Percentiles rank a stretch among this genome's conserved stretches.
These are phyloP conservation scores for Lagocephalus sceleratus DNA, from an alignment of 2,797 vertebrate genomes.

Conservation along the genomic window DNA sequence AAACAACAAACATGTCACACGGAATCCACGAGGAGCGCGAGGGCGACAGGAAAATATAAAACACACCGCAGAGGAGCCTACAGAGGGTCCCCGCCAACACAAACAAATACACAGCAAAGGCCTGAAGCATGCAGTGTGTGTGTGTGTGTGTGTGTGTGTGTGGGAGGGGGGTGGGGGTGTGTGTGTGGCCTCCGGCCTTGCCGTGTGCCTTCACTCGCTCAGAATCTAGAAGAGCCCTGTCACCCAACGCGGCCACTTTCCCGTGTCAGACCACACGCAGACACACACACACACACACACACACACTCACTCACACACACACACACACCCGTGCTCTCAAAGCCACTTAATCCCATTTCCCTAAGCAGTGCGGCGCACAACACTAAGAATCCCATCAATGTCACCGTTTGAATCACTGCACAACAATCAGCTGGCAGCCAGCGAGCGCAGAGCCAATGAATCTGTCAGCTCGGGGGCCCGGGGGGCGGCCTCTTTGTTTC, in stretches of 20 bases:
- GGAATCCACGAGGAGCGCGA: no score
- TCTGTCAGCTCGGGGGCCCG: conserved; percentile 37
- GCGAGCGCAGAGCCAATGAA: conserved; percentile 60
- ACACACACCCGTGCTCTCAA: conserved; percentile 14
- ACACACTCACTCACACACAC: conserved; percentile 7
- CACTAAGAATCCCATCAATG: conserved; percentile 67
- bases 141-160: conserved; percentile 1
- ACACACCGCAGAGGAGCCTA: no score
- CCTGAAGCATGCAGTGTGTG: not conserved
- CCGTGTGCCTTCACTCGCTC: conserved; percentile 14
- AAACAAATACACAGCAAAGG: no score
- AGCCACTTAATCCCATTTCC: conserved; percentile 64
- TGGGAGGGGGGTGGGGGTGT: no score
- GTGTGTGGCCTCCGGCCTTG: not conserved
- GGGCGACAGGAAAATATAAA: no score
- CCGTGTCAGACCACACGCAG: conserved; percentile 36
- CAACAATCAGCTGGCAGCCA: conserved; percentile 63
- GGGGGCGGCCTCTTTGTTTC: conserved; percentile 43
- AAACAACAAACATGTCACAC: no score
- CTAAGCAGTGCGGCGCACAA: conserved; percentile 54
- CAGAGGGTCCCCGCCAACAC: no score
- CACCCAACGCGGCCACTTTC: conserved; percentile 22
- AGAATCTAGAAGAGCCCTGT: conserved; percentile 38
- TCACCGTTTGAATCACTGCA: conserved; percentile 65
- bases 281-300: conserved; percentile 13